These are phyloP conservation scores for Pandemis cinnamomeana DNA, from an alignment of 2,888 invertebrate species.

Conservation along the genomic window DNA sequence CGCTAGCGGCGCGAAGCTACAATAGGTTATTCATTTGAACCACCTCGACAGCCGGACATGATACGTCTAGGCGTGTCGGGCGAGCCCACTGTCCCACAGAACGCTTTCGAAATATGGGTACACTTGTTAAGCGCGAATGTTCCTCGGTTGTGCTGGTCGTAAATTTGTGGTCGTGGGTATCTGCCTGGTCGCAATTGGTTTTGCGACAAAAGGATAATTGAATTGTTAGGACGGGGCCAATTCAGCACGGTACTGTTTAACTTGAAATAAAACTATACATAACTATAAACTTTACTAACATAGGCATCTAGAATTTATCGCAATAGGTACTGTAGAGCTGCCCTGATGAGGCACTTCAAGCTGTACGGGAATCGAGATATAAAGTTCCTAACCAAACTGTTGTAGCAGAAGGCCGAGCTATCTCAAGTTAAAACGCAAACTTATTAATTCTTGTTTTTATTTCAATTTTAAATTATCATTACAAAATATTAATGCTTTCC, in stretches of 20 bases:
- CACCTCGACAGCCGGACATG: slow-evolving; percentile 65
- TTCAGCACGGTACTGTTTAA: not conserved
- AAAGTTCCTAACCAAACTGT: too few species aligned
- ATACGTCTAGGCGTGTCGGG: slow-evolving; percentile 67
- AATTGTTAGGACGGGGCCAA: not conserved
- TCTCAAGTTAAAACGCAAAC: too few species aligned
- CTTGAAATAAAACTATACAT: not conserved
- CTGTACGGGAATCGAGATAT: too few species aligned
- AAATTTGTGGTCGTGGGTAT: slow-evolving; percentile 33
- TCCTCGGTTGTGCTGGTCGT: slow-evolving; percentile 10
- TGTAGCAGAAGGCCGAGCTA: too few species aligned
- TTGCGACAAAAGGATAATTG: slow-evolving; percentile 29
- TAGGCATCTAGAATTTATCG: not conserved
- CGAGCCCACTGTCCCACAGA: slow-evolving; percentile 53
- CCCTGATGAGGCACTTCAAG: too few species aligned
- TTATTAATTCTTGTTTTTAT: too few species aligned
- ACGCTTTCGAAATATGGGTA: slow-evolving; percentile 12
- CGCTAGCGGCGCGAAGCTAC: slow-evolving; percentile 41
- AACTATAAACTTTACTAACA: not conserved
- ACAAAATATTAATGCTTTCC: too few species aligned
- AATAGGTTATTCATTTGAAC: slow-evolving; percentile 50
- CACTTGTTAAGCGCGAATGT: slow-evolving; percentile 24
- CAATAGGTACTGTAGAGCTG: too few species aligned
- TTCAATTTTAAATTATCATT: too few species aligned
- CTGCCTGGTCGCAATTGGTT: not conserved